Evolutionary conservation across 2,797 vertebrate species (phyloP), one percentile per base, ranked within the genome.

Genomic region (Dryobates pubescens): DNA sequence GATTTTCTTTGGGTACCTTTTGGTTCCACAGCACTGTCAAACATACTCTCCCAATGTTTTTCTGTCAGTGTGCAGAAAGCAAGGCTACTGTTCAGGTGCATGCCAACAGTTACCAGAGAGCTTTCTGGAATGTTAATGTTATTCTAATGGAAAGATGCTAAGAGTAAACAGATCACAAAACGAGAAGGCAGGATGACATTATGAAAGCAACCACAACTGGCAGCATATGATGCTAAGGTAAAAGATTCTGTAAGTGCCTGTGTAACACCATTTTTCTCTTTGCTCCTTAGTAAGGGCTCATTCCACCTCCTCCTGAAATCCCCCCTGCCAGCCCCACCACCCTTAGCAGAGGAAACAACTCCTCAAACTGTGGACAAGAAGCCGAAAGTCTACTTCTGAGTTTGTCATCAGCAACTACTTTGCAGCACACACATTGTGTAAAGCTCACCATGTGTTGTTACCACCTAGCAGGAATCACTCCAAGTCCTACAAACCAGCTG

Each of bases 341-440:
- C 47, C 69, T 38, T 3, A 15, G 45, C 27, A 30, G 0, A 43
- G 14, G 61, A 77, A 74, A 64, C 32, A 69, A 43, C 34, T 72
- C 62, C 38, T 49, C 67, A 73, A 36, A 20, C 45, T 17, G 17
- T 20, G 45, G 36, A 49, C 63, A 68, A 56, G 0, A 3, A 91
- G 32, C 32, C 43, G 36, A 22, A 64, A 38, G 26, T 30, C 62
- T 26, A 11, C 17, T 59, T 68, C 56, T 53, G 10, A 58, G 36
- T 17, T 9, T 30, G 10, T 17, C 43, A 63, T 4, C 15, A 26
- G 43, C 20, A 47, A 80, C 38, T 34, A 27, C 54, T 54, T 51
- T 29, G 24, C 3, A 4, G 19, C 63, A 13, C 15, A 8, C 7
- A 2, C 3, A 18, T 36, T 10, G 47, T 1, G 4, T 6, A 43